Base-by-base conservation (phyloP, 1,140 invertebrate genomes). In the Drosophila biarmipes region DNA sequence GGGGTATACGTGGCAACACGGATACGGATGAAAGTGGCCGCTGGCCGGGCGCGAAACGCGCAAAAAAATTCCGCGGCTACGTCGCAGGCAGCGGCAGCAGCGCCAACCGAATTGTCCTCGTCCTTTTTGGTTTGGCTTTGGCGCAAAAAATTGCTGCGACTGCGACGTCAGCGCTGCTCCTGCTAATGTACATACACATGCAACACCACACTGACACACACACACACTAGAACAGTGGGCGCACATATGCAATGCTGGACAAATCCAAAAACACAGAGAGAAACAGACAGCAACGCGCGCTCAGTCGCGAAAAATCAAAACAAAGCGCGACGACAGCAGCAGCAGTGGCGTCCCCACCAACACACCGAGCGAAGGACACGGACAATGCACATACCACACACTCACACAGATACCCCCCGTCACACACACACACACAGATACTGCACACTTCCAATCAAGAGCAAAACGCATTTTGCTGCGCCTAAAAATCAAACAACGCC, bases 271-370 rank as follows among this genome's bases (percentile, higher is more conserved):
- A 82, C 82, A 75, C 78, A 77, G 43, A 58, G 14, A 73, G 51
- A 63, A 31, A 58, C 37, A 73, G 75, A 82, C 71, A 79, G 78
- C 76, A 80, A 79, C 67, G 80, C 64, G 84, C 84, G 84, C 84
- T 89, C 85, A 78, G 85, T 89, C 84, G 85, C 84, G 85, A 89
- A 90, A 89, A 89, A 89, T 89, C 84, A 89, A 89, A 89, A 89
- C 84, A 89, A 89, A 89, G 84, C 85, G 85, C 84, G 67, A 89
- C 79, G 84, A 75, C 84, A 73, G 68, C 61, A 35, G 46, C 66
- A 61, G 51, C 52, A 21, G 29, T 31, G 46, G 52, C 31, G 53
- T 38, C 56, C 46, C 59, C 38, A 63, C 42, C 42, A 24, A 48
- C 54, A 46, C 62, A 42, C 27, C 21, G 3, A 15, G n/a, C 19